These are phyloP conservation scores for Rhynchonycteris naso DNA, from an alignment of 2,797 vertebrate genomes.

Conservation along the genomic window DNA sequence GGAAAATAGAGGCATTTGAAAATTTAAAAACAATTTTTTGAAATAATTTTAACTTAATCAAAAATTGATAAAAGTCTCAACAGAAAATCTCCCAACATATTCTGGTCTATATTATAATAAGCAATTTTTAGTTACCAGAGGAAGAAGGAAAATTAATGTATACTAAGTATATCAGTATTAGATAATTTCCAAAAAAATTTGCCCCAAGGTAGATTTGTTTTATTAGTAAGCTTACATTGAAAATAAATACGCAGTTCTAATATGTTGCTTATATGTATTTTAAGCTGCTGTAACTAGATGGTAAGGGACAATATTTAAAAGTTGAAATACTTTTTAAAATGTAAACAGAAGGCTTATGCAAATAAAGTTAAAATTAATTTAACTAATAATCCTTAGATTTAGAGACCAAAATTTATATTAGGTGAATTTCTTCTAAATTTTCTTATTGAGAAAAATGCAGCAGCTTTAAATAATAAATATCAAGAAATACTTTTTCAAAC, in stretches of 20 bases:
- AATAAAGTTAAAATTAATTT: conserved; percentile 27
- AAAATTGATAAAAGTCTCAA: not conserved
- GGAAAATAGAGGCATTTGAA: conserved; percentile 42
- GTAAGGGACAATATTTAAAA: conserved; percentile 9
- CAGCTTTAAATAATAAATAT: conserved; percentile 20
- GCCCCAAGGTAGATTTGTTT: conserved; percentile 8
- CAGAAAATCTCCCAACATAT: conserved; percentile 15
- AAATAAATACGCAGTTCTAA: conserved; percentile 21
- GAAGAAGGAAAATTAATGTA: not conserved
- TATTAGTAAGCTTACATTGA: not conserved
- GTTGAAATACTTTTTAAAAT: not conserved
- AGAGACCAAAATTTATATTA: not conserved
- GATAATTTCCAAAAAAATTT: conserved; percentile 26
- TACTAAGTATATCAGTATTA: conserved; percentile 34
- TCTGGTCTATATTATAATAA: conserved; percentile 15
- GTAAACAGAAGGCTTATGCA: not conserved
- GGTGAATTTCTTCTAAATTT: not conserved
- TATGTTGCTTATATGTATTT: conserved; percentile 22
- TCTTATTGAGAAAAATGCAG: not conserved
- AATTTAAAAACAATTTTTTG: conserved; percentile 11
- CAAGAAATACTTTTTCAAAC: conserved; percentile 4
- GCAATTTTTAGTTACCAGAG: conserved; percentile 14
- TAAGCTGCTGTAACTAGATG: conserved; percentile 15
- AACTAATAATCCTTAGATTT: not conserved
- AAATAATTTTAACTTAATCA: conserved; percentile 48